Evolutionary conservation across 2,797 vertebrate species (phyloP), one percentile per base, ranked within the genome.

Genomic region (Sebastes variabilis): DNA sequence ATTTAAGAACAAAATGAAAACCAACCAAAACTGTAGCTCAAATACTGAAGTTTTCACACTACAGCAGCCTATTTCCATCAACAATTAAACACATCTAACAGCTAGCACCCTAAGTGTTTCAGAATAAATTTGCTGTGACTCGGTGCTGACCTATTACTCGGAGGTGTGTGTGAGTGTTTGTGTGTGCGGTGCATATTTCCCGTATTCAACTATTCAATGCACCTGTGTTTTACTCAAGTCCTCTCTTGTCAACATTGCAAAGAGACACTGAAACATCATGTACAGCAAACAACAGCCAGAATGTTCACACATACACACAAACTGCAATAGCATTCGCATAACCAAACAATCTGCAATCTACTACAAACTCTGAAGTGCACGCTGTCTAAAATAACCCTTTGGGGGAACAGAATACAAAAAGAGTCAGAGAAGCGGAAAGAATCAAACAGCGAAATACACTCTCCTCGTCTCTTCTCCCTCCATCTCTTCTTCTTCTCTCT

Each of bases 401-500:
- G 82, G 84, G 92, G 85, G 64, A 82, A 77, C 24, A 65, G 81
- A 92, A 88, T 87, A 91, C 84, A 92, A 93, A 90, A 93, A 87
- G 83, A 89, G 34, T 85, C 89, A 93, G 82, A 80, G 87, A 91
- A 87, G 88, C 75, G 84, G 77, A 92, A 93, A 91, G 65, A 92
- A 90, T 89, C 80, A 91, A 91, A 94, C 90, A 93, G 75, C 70
- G 79, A 94, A 93, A 94, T 90, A 86, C 89, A 93, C 92, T 93
- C 81, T 89, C 71, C 75, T 78, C 62, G 12, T 85, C 59, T 87
- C 65, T 76, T 61, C 71, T 36, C 38, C 52, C 68, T 75, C 68
- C 52, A 72, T 75, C 69, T 32, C 30, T 38, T 64, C 30, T 20
- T 52, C 25, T 34, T 38, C 27, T 77, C 72, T 52, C 60, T 56